Evolutionary conservation across 2,797 vertebrate species (phyloP), one percentile per base, ranked within the genome.

Genomic region (Gephyroberyx darwinii): DNA sequence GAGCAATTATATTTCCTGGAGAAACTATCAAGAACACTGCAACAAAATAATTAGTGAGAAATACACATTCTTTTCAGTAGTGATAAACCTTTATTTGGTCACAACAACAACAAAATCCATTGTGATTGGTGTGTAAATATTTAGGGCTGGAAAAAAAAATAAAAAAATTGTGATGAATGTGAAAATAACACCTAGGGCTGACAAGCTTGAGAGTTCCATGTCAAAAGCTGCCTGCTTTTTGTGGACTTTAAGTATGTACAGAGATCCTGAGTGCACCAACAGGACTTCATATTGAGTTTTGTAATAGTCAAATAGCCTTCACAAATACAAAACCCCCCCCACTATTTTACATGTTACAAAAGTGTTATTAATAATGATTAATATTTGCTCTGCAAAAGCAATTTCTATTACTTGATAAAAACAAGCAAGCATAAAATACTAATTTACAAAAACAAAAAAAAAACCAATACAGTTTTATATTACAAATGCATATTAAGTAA

Each of bases 61-160:
- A 48, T 43, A 26, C 14, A 31, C 3, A 48, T 30, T 10, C 17
- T 3, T 66, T 20, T 48, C 58, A 72, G 69, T 76, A 65, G 75
- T 86, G 64, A 73, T 67, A 85, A 86, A 84, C 69, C 73, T 89
- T 92, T 91, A 91, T 90, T 93, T 78, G 69, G 65, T 78, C 68
- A 66, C 69, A 80, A 85, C 57, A 83, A 81, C 22, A 26, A n/a
- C n/a, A 82, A 73, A 26, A 62, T 9, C 51, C 62, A 66, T 12
- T 54, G 70, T 76, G 71, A 69, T 33, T 30, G 7, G 63, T 59
- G 45, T 78, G 56, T 60, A 71, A 20, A 85, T 20, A 61, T 70
- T 54, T 60, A 64, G 56, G 26, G 5, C 43, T 48, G 16, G 2
- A 51, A 55, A 45, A 59, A 52, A 5, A 66, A 41, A 12, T 60